Base-by-base conservation (phyloP, 2,113 vertebrate species). In the Rhabdornis inornatus region DNA sequence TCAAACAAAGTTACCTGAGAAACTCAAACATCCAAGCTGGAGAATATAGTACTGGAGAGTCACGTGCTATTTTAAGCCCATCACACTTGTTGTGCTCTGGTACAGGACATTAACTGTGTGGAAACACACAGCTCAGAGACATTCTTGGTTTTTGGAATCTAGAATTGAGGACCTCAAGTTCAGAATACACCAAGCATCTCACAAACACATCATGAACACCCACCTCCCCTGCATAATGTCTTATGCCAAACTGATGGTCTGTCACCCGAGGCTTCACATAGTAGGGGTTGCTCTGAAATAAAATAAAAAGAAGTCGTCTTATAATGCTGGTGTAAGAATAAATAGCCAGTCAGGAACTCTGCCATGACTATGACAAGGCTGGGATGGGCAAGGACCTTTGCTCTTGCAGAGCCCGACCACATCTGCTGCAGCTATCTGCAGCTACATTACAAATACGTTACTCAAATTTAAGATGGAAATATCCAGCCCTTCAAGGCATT, bases 171-270 rank as follows among this genome's bases (percentile, higher is more conserved):
- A 61, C 27, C 63, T 45, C 52, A 77, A 66, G 42, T 33, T 23
- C 71, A 83, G 57, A 44, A 45, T 31, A 79, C 2, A 65, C 23
- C 39, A 88, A 80, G 22, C 28, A 61, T 45, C 55, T 83, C 59
- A 60, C 23, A 83, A 56, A 61, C 9, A 64, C 15, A 53, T 35
- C 33, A 53, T 4, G 11, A 71, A 94, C 64, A 96, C 97, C 97
- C 95, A 99, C 99, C 98, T 99, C 99, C 94, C 99, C 99, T 25
- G 99, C 99, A 37, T 99, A 99, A 95, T 99, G 99, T 89, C 98
- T 99, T 96, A 99, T 99, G 81, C 99, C 98, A 98, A 99, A 99
- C 92, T 99, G 99, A 96, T 99, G 98, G 95, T 99, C 99, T 44
- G 98, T 98, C 92, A 99, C 98, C 79, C 99, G 97, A 71, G 99